Evolutionary conservation across 2,888 invertebrate species (phyloP).

Genomic region (Periphyllus acericola): DNA sequence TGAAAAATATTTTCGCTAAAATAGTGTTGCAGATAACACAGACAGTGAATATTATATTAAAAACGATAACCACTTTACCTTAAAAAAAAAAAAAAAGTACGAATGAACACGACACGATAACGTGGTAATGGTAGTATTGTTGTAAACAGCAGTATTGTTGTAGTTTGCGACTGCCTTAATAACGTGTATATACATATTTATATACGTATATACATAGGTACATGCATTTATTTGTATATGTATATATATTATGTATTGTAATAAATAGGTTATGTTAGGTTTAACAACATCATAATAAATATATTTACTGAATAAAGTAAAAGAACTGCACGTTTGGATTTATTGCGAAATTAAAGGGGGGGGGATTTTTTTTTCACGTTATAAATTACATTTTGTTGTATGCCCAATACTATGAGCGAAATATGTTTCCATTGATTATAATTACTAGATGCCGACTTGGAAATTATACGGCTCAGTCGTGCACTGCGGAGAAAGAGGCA

Average conservation of each 20-base stretch:
- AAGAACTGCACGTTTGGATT: neutral
- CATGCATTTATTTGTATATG: neutral
- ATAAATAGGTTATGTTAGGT: constrained; percentile 5
- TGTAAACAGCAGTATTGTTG: constrained; percentile 32
- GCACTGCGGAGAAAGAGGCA: neutral
- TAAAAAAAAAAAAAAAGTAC: constrained; percentile 11
- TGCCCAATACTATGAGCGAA: neutral
- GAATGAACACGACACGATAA: constrained; percentile 36
- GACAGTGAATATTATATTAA: constrained; percentile 32
- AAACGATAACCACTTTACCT: constrained; percentile 36
- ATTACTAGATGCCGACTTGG: neutral
- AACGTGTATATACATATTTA: neutral
- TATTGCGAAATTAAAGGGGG: neutral
- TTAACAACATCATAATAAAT: neutral
- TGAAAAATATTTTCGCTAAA: constrained; percentile 7
- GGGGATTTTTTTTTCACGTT: neutral
- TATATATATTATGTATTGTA: neutral
- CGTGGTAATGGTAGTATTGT: constrained; percentile 10
- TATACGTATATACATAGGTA: neutral
- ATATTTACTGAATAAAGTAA: constrained; percentile 5
- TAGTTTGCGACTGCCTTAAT: constrained; percentile 20
- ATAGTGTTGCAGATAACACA: constrained; percentile 29
- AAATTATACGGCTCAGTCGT: neutral
- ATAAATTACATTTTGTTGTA: neutral
- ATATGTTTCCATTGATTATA: neutral